phyloP scores from a whole-genome alignment of 1,140 invertebrate genomes.

The Cardiocondyla obscurior region DNA sequence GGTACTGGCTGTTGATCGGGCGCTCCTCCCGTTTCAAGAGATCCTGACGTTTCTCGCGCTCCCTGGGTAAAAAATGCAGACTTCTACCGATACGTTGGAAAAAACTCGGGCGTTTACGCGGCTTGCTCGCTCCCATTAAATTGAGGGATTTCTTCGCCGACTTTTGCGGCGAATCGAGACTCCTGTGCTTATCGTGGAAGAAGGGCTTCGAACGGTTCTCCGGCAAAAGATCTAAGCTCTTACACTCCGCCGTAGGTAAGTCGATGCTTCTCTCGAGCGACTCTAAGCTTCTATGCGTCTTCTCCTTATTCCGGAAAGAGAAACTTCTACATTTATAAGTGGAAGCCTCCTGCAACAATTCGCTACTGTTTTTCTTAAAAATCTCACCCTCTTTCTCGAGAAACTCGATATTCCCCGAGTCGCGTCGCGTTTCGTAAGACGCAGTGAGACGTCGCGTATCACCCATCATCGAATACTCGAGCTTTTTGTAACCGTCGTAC shows the following conservation, averaged over 20 bases:
- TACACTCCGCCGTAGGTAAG: constrained; percentile 60
- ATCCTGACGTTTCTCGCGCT: constrained; percentile 62
- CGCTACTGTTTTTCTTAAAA: constrained; percentile 72
- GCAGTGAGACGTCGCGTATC: constrained; percentile 10
- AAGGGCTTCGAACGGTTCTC: constrained; percentile 60
- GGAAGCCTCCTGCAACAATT: constrained; percentile 63
- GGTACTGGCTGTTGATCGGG: constrained; percentile 53
- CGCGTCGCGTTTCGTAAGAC: constrained; percentile 46
- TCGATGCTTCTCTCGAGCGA: constrained; percentile 69
- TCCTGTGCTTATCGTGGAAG: constrained; percentile 70
- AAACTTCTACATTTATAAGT: constrained; percentile 59
- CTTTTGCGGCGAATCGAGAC: constrained; percentile 68
- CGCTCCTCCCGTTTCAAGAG: constrained; percentile 49
- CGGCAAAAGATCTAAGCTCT: constrained; percentile 72
- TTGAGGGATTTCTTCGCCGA: constrained; percentile 64
- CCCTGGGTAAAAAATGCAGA: constrained; percentile 75
- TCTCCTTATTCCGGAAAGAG: constrained; percentile 70
- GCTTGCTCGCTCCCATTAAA: constrained; percentile 53
- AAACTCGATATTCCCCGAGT: constrained; percentile 72
- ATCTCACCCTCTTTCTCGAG: constrained; percentile 75
- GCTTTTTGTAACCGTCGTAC: constrained; percentile 37
- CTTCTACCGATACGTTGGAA: constrained; percentile 75
- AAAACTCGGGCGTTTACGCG: constrained; percentile 69
- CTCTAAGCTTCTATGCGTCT: constrained; percentile 72
- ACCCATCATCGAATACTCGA: not conserved